A percentile compares a stretch with the other conserved stretches of the same genome.
Evolutionary conservation across 2,113 vertebrate species (phyloP).

Genomic region (Rynchops niger): DNA sequence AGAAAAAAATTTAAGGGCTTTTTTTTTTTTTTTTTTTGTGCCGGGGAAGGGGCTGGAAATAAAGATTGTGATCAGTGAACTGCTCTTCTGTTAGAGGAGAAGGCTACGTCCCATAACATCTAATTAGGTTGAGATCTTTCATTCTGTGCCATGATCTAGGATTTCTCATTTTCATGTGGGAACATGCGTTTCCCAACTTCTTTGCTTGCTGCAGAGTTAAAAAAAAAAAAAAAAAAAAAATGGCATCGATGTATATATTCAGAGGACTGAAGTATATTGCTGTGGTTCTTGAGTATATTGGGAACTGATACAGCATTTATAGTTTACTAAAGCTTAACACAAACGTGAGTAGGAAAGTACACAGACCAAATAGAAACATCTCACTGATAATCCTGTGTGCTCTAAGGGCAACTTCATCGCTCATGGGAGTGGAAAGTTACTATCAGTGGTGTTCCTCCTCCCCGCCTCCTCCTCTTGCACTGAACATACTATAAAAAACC

Average conservation of each 20-base stretch:
- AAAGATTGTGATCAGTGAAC: not conserved
- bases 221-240: not conserved
- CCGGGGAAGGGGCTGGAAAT: not conserved
- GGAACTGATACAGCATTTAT: not conserved
- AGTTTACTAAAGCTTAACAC: not conserved
- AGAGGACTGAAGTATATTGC: not conserved
- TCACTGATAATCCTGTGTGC: not conserved
- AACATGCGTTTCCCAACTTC: not conserved
- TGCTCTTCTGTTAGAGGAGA: not conserved
- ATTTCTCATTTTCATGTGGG: not conserved
- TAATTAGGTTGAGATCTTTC: not conserved
- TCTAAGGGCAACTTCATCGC: not conserved
- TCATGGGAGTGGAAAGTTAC: not conserved
- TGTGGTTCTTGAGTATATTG: not conserved
- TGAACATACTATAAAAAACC: constrained; percentile 46
- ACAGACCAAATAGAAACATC: not conserved
- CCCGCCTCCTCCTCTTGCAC: not conserved
- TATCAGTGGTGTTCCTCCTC: not conserved
- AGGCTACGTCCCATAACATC: not conserved
- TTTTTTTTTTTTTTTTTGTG: not conserved
- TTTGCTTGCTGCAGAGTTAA: not conserved
- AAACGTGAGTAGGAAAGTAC: not conserved
- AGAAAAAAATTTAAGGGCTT: not conserved
- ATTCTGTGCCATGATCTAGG: not conserved
- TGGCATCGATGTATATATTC: fast-evolving